Evolutionary conservation across 2,888 invertebrate genomes (phyloP).

Genomic region (Campoletis raptor): DNA sequence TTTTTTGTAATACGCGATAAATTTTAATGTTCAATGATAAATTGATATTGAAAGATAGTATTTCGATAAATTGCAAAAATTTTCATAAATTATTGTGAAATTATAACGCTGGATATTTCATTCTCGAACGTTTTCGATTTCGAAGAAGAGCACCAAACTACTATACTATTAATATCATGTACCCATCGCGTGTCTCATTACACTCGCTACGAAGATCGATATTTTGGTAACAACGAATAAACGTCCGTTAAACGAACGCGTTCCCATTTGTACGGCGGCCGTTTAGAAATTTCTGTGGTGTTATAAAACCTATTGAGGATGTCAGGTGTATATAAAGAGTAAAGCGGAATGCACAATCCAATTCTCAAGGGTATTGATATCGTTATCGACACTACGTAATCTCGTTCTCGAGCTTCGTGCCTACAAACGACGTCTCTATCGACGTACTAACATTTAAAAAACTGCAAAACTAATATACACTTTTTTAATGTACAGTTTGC

Average conservation of each 20-base stretch:
- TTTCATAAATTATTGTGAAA: not conserved
- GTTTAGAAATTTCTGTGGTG: not conserved
- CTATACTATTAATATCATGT: constrained; percentile 49
- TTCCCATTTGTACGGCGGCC: constrained; percentile 2
- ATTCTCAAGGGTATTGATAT: constrained; percentile 62
- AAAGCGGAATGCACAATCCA: constrained; percentile 47
- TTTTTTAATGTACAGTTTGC: not conserved
- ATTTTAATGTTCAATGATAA: not conserved
- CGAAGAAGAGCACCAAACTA: constrained; percentile 19
- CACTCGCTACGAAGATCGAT: constrained; percentile 47
- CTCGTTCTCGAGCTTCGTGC: constrained; percentile 41
- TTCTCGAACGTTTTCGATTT: not conserved
- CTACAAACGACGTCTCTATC: constrained; percentile 24
- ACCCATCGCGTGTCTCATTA: constrained; percentile 55
- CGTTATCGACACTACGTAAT: constrained; percentile 50
- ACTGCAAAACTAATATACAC: not conserved
- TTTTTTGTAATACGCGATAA: not conserved
- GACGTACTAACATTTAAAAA: not conserved
- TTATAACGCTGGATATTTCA: not conserved
- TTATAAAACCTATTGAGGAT: not conserved
- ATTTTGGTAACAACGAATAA: constrained; percentile 42
- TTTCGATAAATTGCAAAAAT: not conserved
- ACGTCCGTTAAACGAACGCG: constrained; percentile 22
- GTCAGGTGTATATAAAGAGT: not conserved
- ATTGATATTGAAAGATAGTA: not conserved